These are phyloP conservation scores for Vombatus ursinus DNA, from an alignment of 2,113 vertebrate species.

Conservation along the genomic window DNA sequence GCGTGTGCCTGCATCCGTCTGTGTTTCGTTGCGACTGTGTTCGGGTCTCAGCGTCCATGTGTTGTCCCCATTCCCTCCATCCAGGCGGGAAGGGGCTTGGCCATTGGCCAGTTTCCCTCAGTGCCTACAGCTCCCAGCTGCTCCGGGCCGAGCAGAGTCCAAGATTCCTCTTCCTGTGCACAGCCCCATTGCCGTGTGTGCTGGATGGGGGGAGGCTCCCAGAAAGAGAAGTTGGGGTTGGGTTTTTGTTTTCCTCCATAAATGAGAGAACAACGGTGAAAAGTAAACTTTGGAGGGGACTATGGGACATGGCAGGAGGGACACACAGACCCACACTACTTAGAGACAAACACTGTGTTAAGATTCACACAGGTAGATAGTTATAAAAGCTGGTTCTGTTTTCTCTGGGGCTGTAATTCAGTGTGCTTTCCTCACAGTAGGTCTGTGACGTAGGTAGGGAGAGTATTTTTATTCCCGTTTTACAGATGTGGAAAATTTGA, in stretches of 20 bases:
- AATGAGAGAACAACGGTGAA: background rate
- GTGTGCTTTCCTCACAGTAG: background rate
- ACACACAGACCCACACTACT: background rate
- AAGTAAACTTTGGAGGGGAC: background rate
- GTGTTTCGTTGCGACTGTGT: background rate
- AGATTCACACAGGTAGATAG: background rate
- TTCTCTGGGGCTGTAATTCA: background rate
- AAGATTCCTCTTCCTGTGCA: background rate
- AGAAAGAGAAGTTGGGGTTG: background rate
- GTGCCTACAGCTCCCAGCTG: slow-evolving; percentile 13
- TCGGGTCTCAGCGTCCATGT: background rate
- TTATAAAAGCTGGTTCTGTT: background rate
- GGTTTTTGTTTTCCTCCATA: background rate
- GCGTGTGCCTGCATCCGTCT: background rate
- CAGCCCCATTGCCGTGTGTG: background rate
- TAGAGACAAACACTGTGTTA: background rate
- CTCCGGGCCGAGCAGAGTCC: background rate
- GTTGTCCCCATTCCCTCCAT: background rate
- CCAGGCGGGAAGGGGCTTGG: background rate
- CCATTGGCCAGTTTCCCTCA: background rate
- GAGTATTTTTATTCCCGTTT: background rate
- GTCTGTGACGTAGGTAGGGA: no score
- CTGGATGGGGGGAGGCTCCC: background rate
- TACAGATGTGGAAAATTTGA: background rate
- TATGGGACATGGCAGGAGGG: no score